Percentiles rank a stretch among this genome's conserved stretches.
phyloP scores from a whole-genome alignment of 1,140 invertebrate species.

The Aphidius ervi region DNA sequence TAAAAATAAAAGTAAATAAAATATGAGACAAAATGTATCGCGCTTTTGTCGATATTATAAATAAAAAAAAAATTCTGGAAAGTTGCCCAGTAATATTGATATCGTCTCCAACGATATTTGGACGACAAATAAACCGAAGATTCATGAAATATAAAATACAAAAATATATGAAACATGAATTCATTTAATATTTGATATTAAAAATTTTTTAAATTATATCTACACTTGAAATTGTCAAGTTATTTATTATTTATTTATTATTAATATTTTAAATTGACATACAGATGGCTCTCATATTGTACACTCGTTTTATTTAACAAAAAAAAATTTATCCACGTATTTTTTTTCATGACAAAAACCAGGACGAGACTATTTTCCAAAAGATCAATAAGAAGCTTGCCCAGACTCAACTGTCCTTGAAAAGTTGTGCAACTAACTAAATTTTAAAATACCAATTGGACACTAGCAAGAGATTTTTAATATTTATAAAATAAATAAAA shows the following conservation, averaged over 20 bases:
- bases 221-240: too few relatives aligned
- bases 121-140: neutral
- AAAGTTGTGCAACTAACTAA: conserved; percentile 25
- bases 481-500: too few relatives aligned
- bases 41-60: neutral
- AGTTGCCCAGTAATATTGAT: conserved; percentile 22
- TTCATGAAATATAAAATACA: too few relatives aligned
- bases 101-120: conserved; percentile 1
- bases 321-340: conserved; percentile 30
- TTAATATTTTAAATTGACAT: too few relatives aligned
- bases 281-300: too few relatives aligned
- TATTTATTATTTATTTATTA: too few relatives aligned
- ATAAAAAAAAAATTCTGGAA: conserved; percentile 7
- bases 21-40: conserved; percentile 18
- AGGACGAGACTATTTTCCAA: conserved; percentile 22
- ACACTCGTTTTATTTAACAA: too few relatives aligned
- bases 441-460: too few relatives aligned
- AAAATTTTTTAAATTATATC: too few relatives aligned
- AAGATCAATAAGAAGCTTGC: conserved; percentile 39
- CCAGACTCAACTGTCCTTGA: conserved; percentile 28
- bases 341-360: conserved; percentile 34
- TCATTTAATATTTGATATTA: too few relatives aligned
- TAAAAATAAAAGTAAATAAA: conserved; percentile 21
- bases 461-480: too few relatives aligned
- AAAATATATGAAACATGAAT: too few relatives aligned